These are phyloP conservation scores for Drosophila grimshawi DNA, from an alignment of 1,140 invertebrate species.

Conservation along the genomic window DNA sequence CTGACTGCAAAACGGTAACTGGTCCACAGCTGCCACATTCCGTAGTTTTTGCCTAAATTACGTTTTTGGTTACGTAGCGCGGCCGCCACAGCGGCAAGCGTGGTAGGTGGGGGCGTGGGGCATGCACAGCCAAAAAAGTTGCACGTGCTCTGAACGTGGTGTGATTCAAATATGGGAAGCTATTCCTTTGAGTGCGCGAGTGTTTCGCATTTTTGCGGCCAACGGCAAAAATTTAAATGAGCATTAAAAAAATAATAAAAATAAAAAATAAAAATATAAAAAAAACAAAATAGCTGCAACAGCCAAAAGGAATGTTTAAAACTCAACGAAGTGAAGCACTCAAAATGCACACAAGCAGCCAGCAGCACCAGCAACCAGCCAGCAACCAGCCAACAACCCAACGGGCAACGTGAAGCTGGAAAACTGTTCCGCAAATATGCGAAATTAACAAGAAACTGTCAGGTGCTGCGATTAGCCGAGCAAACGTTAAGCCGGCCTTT, in stretches of 20 bases:
- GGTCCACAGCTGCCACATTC: constrained; percentile 2
- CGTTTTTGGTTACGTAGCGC: constrained; percentile 1
- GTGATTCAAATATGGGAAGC: constrained; percentile 34
- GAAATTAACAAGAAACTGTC: constrained; percentile 42
- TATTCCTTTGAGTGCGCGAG: constrained; percentile 51
- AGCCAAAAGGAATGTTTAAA: constrained; percentile 10
- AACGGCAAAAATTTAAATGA: constrained; percentile 48
- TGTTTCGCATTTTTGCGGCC: constrained; percentile 38
- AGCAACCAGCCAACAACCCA: not conserved
- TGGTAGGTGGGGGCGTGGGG: constrained; percentile 27
- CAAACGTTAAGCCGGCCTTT: constrained; percentile 32
- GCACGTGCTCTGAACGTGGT: constrained; percentile 47
- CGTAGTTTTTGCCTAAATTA: constrained; percentile 6
- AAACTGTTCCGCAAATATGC: constrained; percentile 29
- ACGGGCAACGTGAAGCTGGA: not conserved
- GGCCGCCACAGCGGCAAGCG: constrained; percentile 3
- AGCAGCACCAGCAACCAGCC: constrained; percentile 7
- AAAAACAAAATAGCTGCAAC: not conserved
- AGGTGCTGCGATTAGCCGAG: constrained; percentile 28
- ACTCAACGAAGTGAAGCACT: constrained; percentile 3
- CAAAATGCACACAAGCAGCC: constrained; percentile 2
- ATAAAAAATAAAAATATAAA: not conserved
- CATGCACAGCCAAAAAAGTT: constrained; percentile 42
- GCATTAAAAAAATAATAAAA: constrained; percentile 11
- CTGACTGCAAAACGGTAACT: not conserved